These are phyloP conservation scores for Takifugu ocellatus DNA, from an alignment of 2,797 vertebrate species.

Conservation along the genomic window DNA sequence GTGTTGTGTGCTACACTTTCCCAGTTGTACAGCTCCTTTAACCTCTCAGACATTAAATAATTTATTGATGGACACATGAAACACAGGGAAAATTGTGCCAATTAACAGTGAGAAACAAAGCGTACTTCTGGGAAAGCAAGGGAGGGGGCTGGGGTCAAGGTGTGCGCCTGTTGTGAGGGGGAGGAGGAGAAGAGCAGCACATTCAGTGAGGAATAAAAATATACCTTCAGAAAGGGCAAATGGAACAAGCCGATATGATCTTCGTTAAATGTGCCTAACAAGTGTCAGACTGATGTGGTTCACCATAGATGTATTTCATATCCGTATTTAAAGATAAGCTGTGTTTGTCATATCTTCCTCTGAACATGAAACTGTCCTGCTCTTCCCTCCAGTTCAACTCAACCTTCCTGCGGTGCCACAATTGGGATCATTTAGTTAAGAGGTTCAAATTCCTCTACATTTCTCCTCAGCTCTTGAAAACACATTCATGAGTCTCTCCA, in stretches of 20 bases:
- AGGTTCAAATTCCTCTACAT: conserved; percentile 41
- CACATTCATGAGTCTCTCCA: conserved; percentile 55
- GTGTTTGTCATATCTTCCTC: not conserved
- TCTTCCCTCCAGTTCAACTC: conserved; percentile 7
- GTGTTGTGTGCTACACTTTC: not conserved
- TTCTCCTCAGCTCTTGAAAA: conserved; percentile 48
- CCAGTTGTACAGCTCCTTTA: not conserved
- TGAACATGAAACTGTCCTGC: not conserved
- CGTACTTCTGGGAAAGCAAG: not conserved
- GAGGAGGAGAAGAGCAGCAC: not conserved
- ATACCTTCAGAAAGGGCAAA: not conserved
- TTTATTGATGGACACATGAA: conserved; percentile 1
- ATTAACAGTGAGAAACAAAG: conserved; percentile 7
- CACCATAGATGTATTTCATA: not conserved
- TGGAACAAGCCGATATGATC: not conserved
- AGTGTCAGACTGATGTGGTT: too few relatives aligned
- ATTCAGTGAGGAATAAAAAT: not conserved
- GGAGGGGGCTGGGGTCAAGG: not conserved
- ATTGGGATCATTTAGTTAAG: conserved; percentile 46
- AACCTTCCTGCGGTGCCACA: conserved; percentile 7
- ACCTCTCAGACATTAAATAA: conserved; percentile 2
- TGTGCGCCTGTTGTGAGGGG: not conserved
- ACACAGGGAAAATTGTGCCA: not conserved
- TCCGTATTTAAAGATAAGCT: not conserved
- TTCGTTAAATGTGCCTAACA: too few relatives aligned